Base-by-base conservation (phyloP, 1,140 invertebrate genomes). In the Drosophila arizonae region DNA sequence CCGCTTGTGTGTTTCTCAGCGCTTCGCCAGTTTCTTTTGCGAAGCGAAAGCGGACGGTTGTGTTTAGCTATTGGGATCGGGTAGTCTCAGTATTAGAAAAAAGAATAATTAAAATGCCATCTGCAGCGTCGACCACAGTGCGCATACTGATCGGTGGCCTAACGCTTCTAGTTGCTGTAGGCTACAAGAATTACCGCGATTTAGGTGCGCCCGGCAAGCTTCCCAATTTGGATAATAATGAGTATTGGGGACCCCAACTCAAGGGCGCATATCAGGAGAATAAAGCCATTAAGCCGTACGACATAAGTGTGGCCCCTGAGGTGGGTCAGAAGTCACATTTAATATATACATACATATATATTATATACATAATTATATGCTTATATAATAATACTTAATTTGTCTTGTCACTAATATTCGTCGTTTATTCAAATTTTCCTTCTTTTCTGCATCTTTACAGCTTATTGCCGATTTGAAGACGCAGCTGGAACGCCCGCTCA, bases 381-480 rank as follows among this genome's bases (percentile, higher is more conserved):
- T 2, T 24, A 24, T 24, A 24, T 24, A 24, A 24, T 24, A 24
- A 24, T 24, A 24, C 21, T 24, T 24, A 24, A 24, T 24, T 24
- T 24, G 21, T 24, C 21, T 24, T 24, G 1, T 24, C 3, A 24
- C 21, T 24, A 24, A 24, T 24, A 24, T 24, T 24, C 21, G 66
- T 67, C 52, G 50, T 55, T 11, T 5, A 60, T 72, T 26, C 2
- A 24, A 24, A 1, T 28, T 30, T 36, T 33, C 24, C 6, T 24
- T 64, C 0, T 30, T 30, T 6, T 33, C 11, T 45, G 10, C 10
- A 5, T 5, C 1, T n/a, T 10, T 6, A 45, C 17, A 95, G 95
- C 90, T 94, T 57, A 90, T 95, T 15, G 90, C 92, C 58, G 95
- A 96, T 78, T 92, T 96, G 1, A 93, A 94, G 80, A 67, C 91